phyloP scores from a whole-genome alignment of 2,113 vertebrate species.

The Xiphias gladius region DNA sequence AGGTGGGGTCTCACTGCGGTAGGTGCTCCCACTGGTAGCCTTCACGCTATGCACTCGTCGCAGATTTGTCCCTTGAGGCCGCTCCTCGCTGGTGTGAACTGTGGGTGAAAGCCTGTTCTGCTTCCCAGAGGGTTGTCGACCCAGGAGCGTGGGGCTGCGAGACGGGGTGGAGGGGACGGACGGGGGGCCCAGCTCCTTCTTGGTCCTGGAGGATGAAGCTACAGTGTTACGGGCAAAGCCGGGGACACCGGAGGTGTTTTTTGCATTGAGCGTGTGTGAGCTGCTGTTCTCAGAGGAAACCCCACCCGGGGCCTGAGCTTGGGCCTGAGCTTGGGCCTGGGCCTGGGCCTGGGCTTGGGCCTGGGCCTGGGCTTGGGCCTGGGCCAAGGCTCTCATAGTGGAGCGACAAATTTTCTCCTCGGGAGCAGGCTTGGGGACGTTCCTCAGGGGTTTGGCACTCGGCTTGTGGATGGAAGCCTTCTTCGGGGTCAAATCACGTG shows the following conservation, averaged over 20 bases:
- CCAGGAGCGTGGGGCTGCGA: constrained; percentile 80
- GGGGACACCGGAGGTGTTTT: constrained; percentile 79
- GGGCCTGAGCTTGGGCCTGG: constrained; percentile 35
- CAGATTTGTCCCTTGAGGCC: constrained; percentile 70
- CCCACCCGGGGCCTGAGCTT: constrained; percentile 59
- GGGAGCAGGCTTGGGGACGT: constrained; percentile 83
- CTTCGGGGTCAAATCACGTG: constrained; percentile 80
- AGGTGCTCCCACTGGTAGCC: constrained; percentile 75
- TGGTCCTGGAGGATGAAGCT: constrained; percentile 89
- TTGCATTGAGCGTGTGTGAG: constrained; percentile 68
- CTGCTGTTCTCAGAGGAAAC: constrained; percentile 77
- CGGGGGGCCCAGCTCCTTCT: constrained; percentile 78
- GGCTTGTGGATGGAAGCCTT: constrained; percentile 87
- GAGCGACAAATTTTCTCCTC: constrained; percentile 92
- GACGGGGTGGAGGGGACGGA: constrained; percentile 79
- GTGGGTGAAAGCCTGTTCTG: constrained; percentile 69
- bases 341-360: constrained; percentile 62
- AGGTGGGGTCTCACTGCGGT: constrained; percentile 76
- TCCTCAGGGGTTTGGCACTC: constrained; percentile 89
- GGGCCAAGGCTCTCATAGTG: constrained; percentile 82
- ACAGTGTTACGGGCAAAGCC: constrained; percentile 94
- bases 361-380: constrained; percentile 29
- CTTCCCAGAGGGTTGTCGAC: constrained; percentile 84
- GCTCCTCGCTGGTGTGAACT: constrained; percentile 74
- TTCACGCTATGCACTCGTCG: constrained; percentile 88